These are phyloP conservation scores for Fabriciana adippe DNA, from an alignment of 2,888 invertebrate species.

Conservation along the genomic window DNA sequence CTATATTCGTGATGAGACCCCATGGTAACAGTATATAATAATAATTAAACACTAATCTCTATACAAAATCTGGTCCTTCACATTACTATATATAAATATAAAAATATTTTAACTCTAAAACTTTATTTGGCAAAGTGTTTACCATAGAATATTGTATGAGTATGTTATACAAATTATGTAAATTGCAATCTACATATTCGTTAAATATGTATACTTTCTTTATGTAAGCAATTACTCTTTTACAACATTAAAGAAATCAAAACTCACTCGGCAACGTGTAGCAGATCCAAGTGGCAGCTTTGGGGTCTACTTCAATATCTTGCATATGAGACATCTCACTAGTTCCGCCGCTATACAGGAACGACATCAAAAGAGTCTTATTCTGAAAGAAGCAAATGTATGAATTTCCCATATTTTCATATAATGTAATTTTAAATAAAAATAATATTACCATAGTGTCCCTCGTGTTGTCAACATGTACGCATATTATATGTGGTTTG, in stretches of 20 bases:
- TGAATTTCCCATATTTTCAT: background rate
- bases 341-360: conserved; percentile 90
- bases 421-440: background rate
- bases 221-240: background rate
- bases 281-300: conserved; percentile 95
- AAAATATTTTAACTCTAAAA: no score
- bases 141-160: no score
- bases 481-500: conserved; percentile 88
- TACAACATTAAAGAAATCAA: background rate
- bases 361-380: conserved; percentile 93
- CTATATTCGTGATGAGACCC: no score
- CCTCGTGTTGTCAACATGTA: conserved; percentile 97
- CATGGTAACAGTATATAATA: no score
- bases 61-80: no score
- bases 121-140: no score
- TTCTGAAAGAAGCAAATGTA: conserved; percentile 83
- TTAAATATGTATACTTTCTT: no score
- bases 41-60: no score
- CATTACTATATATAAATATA: no score
- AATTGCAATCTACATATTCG: no score
- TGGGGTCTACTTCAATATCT: conserved; percentile 92
- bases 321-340: conserved; percentile 92
- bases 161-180: no score
- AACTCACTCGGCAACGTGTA: conserved; percentile 88
- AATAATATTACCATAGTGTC: conserved; percentile 87